Conservation (phyloP, 1,140 invertebrate genomes). For the Solenopsis fugax region DNA sequence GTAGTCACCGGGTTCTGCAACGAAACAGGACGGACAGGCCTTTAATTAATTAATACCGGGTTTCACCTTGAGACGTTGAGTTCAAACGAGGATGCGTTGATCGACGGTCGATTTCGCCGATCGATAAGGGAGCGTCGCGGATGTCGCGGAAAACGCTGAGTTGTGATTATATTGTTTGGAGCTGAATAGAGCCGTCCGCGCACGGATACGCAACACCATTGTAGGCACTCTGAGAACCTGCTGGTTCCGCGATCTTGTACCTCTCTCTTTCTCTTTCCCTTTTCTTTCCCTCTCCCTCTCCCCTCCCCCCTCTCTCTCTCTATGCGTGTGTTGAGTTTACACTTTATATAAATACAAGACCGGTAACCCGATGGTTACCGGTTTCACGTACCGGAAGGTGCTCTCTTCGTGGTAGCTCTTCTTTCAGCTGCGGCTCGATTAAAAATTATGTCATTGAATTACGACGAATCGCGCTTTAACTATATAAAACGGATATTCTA, state of each 20-base stretch:
- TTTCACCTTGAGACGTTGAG: conserved; percentile 67
- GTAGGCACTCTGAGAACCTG: conserved; percentile 70
- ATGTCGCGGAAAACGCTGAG: conserved; percentile 80
- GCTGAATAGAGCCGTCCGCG: conserved; percentile 81
- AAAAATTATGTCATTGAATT: conserved; percentile 73
- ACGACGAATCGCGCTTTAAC: conserved; percentile 40
- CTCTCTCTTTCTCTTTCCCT: neutral
- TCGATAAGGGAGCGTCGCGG: conserved; percentile 74
- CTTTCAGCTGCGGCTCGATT: conserved; percentile 35
- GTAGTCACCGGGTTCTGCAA: conserved; percentile 11
- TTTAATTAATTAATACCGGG: conserved; percentile 75
- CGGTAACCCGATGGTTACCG: conserved; percentile 77
- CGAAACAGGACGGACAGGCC: conserved; percentile 52
- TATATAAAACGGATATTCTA: conserved; percentile 43
- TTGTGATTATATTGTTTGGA: conserved; percentile 83
- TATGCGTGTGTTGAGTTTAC: conserved; percentile 68
- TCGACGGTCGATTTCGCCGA: conserved; percentile 76
- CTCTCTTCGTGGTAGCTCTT: neutral
- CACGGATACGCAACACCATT: conserved; percentile 77
- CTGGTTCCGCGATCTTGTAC: conserved; percentile 38
- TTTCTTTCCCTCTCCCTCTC: neutral
- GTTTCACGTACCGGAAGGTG: conserved; percentile 68
- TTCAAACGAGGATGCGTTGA: conserved; percentile 70
- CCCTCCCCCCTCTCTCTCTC: neutral
- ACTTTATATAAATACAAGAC: conserved; percentile 81